phyloP scores from a whole-genome alignment of 64 coral and sea anemone species.

The Stylophora pistillata region DNA sequence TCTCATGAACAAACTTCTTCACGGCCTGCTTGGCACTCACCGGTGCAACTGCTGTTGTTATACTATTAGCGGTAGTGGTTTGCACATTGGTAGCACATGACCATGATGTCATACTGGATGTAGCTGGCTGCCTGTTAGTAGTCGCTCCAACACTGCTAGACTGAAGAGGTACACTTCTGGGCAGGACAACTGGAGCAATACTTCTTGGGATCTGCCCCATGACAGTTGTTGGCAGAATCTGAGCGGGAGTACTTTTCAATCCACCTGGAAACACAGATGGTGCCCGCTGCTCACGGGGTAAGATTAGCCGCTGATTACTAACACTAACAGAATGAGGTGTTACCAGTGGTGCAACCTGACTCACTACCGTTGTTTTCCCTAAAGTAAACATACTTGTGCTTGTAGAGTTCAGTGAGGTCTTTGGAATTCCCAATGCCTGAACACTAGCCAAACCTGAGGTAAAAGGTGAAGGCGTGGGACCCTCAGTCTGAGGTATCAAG shows the following conservation, averaged over 20 bases:
- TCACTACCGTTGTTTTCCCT: constrained; percentile 9
- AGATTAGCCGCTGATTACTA: not conserved
- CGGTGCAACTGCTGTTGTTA: constrained; percentile 16
- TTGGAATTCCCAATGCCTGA: constrained; percentile 12
- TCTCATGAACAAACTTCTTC: constrained; percentile 85
- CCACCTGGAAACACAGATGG: not conserved
- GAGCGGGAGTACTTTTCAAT: not conserved
- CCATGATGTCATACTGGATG: constrained; percentile 1
- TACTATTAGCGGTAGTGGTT: not conserved
- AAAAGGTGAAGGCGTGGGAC: not conserved
- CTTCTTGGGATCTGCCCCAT: not conserved
- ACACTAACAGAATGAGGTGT: not conserved
- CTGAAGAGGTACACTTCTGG: constrained; percentile 34
- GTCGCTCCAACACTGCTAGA: not conserved
- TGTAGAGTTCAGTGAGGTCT: not conserved
- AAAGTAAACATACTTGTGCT: not conserved
- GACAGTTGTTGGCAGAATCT: constrained; percentile 10
- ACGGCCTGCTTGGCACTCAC: constrained; percentile 92
- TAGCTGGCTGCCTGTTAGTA: not conserved
- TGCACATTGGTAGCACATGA: constrained; percentile 28
- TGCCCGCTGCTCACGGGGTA: constrained; percentile 13
- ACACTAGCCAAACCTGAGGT: constrained; percentile 3
- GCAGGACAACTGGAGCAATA: not conserved
- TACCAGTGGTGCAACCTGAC: not conserved
- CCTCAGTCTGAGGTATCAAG: constrained; percentile 43